Conservation (phyloP, 2,888 invertebrate genomes). For the Cistogaster globosa region DNA sequence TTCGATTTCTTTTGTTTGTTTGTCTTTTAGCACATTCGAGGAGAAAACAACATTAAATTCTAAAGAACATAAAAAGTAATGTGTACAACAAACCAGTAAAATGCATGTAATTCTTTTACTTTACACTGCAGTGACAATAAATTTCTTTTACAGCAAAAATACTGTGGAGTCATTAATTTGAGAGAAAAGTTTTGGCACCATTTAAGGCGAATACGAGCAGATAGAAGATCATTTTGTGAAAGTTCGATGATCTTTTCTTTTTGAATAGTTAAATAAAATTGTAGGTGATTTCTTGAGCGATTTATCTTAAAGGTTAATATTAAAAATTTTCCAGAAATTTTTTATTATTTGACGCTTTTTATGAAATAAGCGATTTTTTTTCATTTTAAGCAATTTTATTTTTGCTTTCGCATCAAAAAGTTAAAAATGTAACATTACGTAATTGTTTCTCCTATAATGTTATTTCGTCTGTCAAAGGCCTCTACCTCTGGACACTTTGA, state of each 20-base stretch:
- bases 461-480: no score
- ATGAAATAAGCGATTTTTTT: no score
- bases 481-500: no score
- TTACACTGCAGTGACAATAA: slow-evolving; percentile 70
- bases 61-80: slow-evolving; percentile 45
- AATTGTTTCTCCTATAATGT: no score
- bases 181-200: slow-evolving; percentile 3
- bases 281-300: no score
- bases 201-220: background rate
- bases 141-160: slow-evolving; percentile 39
- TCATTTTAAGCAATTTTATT: no score
- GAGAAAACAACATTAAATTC: slow-evolving; percentile 21
- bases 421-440: no score
- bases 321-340: no score
- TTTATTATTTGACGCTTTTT: no score
- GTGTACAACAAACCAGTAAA: slow-evolving; percentile 29
- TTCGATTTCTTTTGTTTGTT: no score
- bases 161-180: slow-evolving; percentile 46
- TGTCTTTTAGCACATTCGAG: slow-evolving; percentile 17
- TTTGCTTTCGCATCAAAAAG: no score
- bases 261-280: background rate
- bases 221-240: background rate
- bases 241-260: background rate
- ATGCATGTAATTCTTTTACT: slow-evolving; percentile 50
- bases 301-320: no score